A percentile compares a stretch with the other conserved stretches of the same genome.
phyloP scores from a whole-genome alignment of 2,113 vertebrate species.

The Redunca redunca region DNA sequence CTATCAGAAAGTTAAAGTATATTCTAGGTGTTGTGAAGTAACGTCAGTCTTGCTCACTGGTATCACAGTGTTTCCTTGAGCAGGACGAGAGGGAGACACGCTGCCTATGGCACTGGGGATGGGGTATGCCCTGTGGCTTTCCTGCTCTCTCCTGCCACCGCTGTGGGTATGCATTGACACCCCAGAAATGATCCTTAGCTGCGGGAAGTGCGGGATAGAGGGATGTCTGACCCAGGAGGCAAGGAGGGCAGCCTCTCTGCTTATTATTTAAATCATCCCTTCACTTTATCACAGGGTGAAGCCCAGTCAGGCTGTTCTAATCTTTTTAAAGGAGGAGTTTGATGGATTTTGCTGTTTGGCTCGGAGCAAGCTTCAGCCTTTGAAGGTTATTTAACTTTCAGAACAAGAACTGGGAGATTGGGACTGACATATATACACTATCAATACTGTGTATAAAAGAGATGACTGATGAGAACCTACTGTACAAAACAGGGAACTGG shows the following conservation, averaged over 20 bases:
- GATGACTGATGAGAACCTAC: not conserved
- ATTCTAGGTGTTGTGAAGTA: not conserved
- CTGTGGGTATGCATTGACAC: no score
- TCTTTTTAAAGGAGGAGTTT: not conserved
- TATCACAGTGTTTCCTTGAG: no score
- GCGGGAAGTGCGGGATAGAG: not conserved
- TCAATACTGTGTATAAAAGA: not conserved
- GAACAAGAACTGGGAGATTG: not conserved
- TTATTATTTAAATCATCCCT: conserved; percentile 70
- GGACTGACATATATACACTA: not conserved
- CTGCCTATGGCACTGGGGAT: no score
- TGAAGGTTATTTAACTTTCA: not conserved
- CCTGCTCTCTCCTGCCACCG: no score
- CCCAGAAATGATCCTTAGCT: no score
- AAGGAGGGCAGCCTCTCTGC: not conserved
- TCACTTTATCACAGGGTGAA: not conserved
- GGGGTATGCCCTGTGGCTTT: no score
- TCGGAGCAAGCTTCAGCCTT: not conserved
- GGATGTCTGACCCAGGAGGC: not conserved
- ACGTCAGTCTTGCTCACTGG: not conserved
- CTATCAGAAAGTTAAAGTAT: not conserved
- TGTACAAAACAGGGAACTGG: not conserved
- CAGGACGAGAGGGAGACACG: no score
- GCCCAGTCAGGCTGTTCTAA: not conserved
- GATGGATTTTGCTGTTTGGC: not conserved